Conservation (phyloP, 2,888 invertebrate genomes). For the Copidosoma aretas region DNA sequence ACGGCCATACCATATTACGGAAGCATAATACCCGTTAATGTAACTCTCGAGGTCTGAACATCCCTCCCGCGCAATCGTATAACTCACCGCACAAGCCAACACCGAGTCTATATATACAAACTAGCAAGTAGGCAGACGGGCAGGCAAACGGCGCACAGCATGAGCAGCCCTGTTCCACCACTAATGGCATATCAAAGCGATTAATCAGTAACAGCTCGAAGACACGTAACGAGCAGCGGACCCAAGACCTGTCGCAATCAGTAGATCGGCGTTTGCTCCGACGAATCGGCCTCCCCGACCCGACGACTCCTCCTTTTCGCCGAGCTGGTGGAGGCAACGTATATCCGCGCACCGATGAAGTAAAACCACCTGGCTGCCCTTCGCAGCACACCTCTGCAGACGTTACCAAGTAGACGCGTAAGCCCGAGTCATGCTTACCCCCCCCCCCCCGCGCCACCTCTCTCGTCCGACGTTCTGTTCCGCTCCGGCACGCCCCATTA, state of each 20-base stretch:
- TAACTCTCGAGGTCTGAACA: too few species aligned
- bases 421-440: not conserved
- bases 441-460: not conserved
- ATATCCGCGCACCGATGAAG: not conserved
- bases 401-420: constrained; percentile 16
- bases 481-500: constrained; percentile 16
- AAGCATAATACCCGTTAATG: too few species aligned
- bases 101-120: too few species aligned
- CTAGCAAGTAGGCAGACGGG: too few species aligned
- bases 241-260: constrained; percentile 22
- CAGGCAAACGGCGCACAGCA: too few species aligned
- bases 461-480: not conserved
- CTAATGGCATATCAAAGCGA: constrained; percentile 29
- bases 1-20: too few species aligned
- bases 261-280: constrained; percentile 32
- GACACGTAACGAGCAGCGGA: constrained; percentile 20
- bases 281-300: constrained; percentile 5
- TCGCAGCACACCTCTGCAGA: not conserved
- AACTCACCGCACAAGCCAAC: too few species aligned
- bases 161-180: not conserved
- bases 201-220: constrained; percentile 27
- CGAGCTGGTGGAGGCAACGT: too few species aligned
- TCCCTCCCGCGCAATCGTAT: too few species aligned
- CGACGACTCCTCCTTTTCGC: not conserved
- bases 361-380: too few species aligned